A percentile compares a stretch with the other conserved stretches of the same genome.
Evolutionary conservation across 92 coral and sea anemone species (phyloP).

Genomic region (Epizoanthus rinbou): DNA sequence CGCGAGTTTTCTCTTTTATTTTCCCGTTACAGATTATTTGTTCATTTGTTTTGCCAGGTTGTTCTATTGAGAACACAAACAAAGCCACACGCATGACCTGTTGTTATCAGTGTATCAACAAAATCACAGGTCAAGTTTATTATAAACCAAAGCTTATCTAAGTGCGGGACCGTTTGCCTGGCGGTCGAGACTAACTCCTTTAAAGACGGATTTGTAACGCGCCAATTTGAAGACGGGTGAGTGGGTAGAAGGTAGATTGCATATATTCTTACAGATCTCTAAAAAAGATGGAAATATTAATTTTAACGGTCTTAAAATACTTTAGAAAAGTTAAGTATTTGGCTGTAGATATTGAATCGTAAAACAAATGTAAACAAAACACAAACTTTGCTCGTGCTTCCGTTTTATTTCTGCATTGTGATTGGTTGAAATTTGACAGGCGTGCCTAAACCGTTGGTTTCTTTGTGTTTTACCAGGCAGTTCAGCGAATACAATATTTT

Average conservation of each 20-base stretch:
- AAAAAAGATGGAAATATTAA: not conserved
- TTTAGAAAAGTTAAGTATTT: not conserved
- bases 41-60: conserved; percentile 55
- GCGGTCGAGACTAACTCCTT: conserved; percentile 14
- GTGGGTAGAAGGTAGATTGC: not conserved
- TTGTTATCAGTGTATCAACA: conserved; percentile 36
- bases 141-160: conserved; percentile 36
- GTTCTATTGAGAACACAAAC: conserved; percentile 58
- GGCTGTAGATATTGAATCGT: not conserved
- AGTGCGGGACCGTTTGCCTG: conserved; percentile 10
- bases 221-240: not conserved
- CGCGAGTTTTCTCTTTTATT: conserved; percentile 2
- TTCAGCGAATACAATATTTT: conserved; percentile 78
- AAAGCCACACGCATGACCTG: conserved; percentile 70
- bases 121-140: conserved; percentile 33
- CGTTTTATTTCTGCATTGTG: conserved; percentile 36
- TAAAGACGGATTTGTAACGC: not conserved
- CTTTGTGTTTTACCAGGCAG: conserved; percentile 55
- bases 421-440: conserved; percentile 66
- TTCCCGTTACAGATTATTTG: conserved; percentile 37
- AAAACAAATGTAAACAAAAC: conserved; percentile 27
- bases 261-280: not conserved
- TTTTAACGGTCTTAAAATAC: not conserved
- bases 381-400: not conserved
- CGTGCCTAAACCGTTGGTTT: conserved; percentile 64